Base-by-base conservation (phyloP, 1,140 invertebrate species). In the Riptortus pedestris region DNA sequence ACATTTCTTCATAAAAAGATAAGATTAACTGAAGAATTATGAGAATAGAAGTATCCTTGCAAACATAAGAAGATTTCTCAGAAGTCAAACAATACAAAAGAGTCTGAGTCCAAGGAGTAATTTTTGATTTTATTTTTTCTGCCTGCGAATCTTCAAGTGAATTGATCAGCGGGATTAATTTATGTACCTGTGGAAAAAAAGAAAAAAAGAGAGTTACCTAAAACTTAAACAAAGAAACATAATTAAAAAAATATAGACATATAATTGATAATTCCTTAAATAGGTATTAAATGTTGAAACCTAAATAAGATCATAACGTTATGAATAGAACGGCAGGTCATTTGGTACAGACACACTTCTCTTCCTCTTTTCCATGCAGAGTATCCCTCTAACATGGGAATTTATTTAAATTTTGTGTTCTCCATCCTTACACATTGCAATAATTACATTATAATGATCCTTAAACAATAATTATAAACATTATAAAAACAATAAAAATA, bases 151-250 rank as follows among this genome's bases (percentile, higher is more conserved):
- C 45, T 47, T 47, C 33, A 7, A 47, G 11, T 20, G 31, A 12
- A 16, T 12, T 43, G 60, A 38, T 22, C 7, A 16, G 20, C 43
- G 31, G 43, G 47, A 62, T 47, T 7, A 62, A 43, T 43, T 62
- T 62, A 18, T 47, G 29, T 9, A 63, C 20, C 62, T 63, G 26
- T n/a, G n/a, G n/a, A n/a, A n/a, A n/a, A n/a, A n/a, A n/a, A n/a
- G n/a, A n/a, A n/a, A n/a, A n/a, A n/a, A n/a, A n/a, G n/a, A n/a
- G n/a, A n/a, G n/a, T n/a, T n/a, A n/a, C n/a, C n/a, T n/a, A n/a
- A 29, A 63, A 63, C 20, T 31, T 3, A 55, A 28, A 60, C 57
- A 59, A 31, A 59, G 27, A 24, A 5, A 47, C n/a, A 24, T 52
- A 27, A 62, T 51, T 27, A 62, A 7, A 2, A n/a, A n/a, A 12